A percentile compares a stretch with the other conserved stretches of the same genome.
These are phyloP conservation scores for Parnassius orleans DNA, from an alignment of 2,888 invertebrate genomes.

Conservation along the genomic window DNA sequence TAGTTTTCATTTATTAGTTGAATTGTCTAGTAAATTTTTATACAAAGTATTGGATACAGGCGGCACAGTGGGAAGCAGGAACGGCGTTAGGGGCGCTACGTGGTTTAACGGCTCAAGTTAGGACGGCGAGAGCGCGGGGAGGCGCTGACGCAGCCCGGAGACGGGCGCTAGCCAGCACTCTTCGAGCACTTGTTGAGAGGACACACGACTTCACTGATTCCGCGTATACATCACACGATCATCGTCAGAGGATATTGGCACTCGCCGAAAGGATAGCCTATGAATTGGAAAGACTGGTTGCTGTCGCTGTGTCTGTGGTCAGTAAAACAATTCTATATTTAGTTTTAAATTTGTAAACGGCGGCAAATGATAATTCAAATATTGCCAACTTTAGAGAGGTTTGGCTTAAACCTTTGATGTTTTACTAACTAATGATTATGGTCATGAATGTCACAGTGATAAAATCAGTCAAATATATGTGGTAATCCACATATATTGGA, in stretches of 20 bases:
- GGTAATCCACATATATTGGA: no score
- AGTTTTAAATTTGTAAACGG: no score
- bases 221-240: conserved; percentile 98
- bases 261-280: conserved; percentile 93
- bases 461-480: no score
- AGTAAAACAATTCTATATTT: conserved; percentile 37
- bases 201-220: conserved; percentile 99
- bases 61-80: conserved; percentile 79
- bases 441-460: no score
- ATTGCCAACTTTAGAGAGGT: no score
- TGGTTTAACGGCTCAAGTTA: conserved; percentile 91
- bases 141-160: conserved; percentile 86
- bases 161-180: conserved; percentile 91
- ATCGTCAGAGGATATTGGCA: conserved; percentile 96
- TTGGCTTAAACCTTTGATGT: no score
- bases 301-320: conserved; percentile 91
- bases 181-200: conserved; percentile 95
- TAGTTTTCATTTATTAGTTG: conserved; percentile 6
- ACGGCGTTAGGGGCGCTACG: conserved; percentile 91
- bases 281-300: conserved; percentile 94
- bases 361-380: no score
- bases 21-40: conserved; percentile 1
- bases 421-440: no score
- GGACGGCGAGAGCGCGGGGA: conserved; percentile 86
- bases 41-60: conserved; percentile 44